Evolutionary conservation across 30 jellyfish, hydroid and myxozoan species (phyloP), one percentile per base, ranked within the genome.

Genomic region (Aurelia sp.): DNA sequence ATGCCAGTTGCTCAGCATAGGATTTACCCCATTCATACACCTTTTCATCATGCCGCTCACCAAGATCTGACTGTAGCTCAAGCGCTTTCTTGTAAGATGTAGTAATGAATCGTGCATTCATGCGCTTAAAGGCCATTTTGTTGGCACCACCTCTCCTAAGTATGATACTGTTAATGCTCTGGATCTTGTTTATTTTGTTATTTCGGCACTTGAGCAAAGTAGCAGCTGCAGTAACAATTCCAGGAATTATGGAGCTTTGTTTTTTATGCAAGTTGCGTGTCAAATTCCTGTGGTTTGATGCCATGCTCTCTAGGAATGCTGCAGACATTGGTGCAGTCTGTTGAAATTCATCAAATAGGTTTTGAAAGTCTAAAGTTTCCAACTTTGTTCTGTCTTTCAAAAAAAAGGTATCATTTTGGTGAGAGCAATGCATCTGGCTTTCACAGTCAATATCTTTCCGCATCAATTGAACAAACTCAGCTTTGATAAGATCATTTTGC

Each of bases 61-160:
- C 67, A 17, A 58, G 21, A 16, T 58, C 67, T 58, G 13, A 20
- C 67, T 58, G 67, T 17, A 20, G 21, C 27, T 58, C 27, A 16
- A 58, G 27, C 27, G 67, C 67, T 58, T 5, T 20, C 67, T 58
- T 58, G 67, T 58, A 58, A 17, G 67, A 58, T 17, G 27, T 20
- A 20, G 17, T 4, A 6, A 58, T 17, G 6, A 16, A 20, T 20
- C 21, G 27, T 16, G 27, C 21, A 58, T 58, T 58, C 21, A 58
- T 4, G 8, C 67, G 21, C 27, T 11, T 58, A 20, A 58, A 58
- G 6, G 67, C 67, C 67, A 58, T 16, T 58, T 17, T 58, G 47
- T 65, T 30, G 7, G 76, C 76, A 18, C 76, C 76, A 31, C 76
- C 76, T 31, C 76, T 65, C 30, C 76, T 22, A 8, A 65, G 47